Evolutionary conservation across 1,140 invertebrate genomes (phyloP).

Genomic region (Drosophila takahashii): DNA sequence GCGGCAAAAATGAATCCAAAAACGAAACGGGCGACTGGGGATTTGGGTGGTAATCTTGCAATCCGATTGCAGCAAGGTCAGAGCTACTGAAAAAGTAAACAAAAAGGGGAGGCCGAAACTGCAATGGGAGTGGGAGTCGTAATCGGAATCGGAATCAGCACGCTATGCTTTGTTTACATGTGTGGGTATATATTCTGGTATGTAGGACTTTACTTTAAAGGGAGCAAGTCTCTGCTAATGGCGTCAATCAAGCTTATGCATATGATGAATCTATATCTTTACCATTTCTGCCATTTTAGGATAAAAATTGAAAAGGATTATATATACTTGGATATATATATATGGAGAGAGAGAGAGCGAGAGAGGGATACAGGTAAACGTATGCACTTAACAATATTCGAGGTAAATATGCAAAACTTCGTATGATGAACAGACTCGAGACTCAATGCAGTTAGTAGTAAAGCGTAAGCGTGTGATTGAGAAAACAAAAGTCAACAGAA

Average conservation of each 20-base stretch:
- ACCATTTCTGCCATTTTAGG: slow-evolving; percentile 12
- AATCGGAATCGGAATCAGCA: slow-evolving; percentile 60
- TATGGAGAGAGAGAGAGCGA: slow-evolving; percentile 18
- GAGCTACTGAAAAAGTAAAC: slow-evolving; percentile 21
- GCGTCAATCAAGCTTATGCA: slow-evolving; percentile 20
- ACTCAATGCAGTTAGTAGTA: slow-evolving; percentile 73
- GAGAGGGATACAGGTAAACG: slow-evolving; percentile 18
- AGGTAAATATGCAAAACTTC: slow-evolving; percentile 54
- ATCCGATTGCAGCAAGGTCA: slow-evolving; percentile 5
- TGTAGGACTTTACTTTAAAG: slow-evolving; percentile 26
- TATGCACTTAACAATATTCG: slow-evolving; percentile 41
- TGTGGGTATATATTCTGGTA: background rate
- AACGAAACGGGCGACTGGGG: slow-evolving; percentile 3
- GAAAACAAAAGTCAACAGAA: slow-evolving; percentile 16
- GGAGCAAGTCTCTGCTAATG: slow-evolving; percentile 23
- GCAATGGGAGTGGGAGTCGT: slow-evolving; percentile 26
- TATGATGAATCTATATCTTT: slow-evolving; percentile 20
- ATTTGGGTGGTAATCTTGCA: background rate
- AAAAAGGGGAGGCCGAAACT: slow-evolving; percentile 13
- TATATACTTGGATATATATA: slow-evolving; percentile 39
- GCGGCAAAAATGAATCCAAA: slow-evolving; percentile 26
- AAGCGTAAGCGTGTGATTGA: slow-evolving; percentile 77
- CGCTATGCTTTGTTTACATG: slow-evolving; percentile 64
- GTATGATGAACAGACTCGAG: slow-evolving; percentile 54
- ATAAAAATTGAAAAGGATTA: slow-evolving; percentile 8